phyloP scores from a whole-genome alignment of 2,888 invertebrate genomes.

The Podotricha telesiphe region DNA sequence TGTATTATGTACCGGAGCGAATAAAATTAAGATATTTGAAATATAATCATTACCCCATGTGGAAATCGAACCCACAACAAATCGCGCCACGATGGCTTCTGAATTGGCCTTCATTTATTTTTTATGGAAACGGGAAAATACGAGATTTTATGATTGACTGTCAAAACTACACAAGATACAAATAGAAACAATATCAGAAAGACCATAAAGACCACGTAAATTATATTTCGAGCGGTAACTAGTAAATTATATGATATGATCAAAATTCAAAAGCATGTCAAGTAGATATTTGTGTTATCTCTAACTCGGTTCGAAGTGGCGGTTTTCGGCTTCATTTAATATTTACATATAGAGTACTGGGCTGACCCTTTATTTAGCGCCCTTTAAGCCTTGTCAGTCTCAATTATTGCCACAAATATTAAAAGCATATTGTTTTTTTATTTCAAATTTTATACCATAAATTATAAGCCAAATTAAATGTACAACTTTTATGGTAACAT shows the following conservation, averaged over 20 bases:
- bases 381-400: conserved; percentile 20
- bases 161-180: no score
- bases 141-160: no score
- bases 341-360: conserved; percentile 19
- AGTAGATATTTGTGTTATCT: conserved; percentile 1
- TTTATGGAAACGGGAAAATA: no score
- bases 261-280: background rate
- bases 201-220: no score
- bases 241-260: background rate
- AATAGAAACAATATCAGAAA: no score
- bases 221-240: background rate
- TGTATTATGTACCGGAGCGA: no score
- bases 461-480: background rate
- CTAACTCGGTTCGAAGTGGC: conserved; percentile 4
- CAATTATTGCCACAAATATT: conserved; percentile 10
- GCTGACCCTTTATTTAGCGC: conserved; percentile 25
- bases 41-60: no score
- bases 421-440: conserved; percentile 10
- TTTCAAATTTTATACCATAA: background rate
- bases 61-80: no score
- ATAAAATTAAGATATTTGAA: no score
- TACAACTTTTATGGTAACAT: no score
- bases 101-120: no score
- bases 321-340: conserved; percentile 23
- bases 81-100: no score